Conservation (phyloP, 2,888 invertebrate genomes). For the Apamea sordens region DNA sequence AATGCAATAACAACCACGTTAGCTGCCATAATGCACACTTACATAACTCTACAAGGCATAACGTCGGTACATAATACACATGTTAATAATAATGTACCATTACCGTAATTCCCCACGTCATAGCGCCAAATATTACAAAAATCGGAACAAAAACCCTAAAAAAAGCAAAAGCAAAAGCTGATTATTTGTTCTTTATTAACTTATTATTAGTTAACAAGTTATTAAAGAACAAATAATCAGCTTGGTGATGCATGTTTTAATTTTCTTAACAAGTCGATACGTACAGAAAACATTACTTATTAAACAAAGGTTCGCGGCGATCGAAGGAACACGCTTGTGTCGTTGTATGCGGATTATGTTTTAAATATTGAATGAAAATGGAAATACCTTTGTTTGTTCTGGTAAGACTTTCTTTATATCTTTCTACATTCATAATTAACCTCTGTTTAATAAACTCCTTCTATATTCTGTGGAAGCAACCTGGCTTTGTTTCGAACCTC, state of each 20-base stretch:
- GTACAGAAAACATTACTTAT: conserved; percentile 19
- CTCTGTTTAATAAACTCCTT: background rate
- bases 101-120: background rate
- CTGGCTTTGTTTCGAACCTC: background rate
- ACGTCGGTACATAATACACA: conserved; percentile 12
- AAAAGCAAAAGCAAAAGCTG: too few relatives aligned
- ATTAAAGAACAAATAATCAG: conserved; percentile 29
- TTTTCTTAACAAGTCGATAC: conserved; percentile 41
- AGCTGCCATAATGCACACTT: background rate
- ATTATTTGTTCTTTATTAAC: too few relatives aligned
- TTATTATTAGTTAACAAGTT: background rate
- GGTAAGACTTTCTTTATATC: conserved; percentile 35
- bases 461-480: background rate
- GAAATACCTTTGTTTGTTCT: conserved; percentile 34
- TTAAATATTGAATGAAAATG: conserved; percentile 42
- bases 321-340: conserved; percentile 4
- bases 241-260: conserved; percentile 45
- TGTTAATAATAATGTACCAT: background rate
- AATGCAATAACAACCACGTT: background rate
- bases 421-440: background rate
- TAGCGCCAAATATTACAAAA: conserved; percentile 4
- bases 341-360: conserved; percentile 23
- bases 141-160: background rate
- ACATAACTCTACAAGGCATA: background rate
- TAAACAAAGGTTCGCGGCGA: conserved; percentile 18